phyloP scores from a whole-genome alignment of 1,140 invertebrate genomes.

The Pseudomyrmex flavicornis region DNA sequence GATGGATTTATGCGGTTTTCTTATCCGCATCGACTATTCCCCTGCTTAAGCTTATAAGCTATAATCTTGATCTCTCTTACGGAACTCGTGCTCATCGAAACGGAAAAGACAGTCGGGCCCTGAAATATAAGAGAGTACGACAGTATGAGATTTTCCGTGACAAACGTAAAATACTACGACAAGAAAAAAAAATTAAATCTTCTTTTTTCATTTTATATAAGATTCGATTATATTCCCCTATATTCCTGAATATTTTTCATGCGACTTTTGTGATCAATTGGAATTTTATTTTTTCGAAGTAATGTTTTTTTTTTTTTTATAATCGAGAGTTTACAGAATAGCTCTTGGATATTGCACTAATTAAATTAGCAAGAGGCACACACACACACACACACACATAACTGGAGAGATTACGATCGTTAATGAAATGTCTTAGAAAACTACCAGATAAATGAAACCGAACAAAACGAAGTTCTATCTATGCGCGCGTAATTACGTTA shows the following conservation, averaged over 20 bases:
- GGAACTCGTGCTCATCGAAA: slow-evolving; percentile 36
- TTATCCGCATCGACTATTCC: slow-evolving; percentile 49
- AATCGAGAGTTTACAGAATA: too few relatives aligned
- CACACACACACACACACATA: too few relatives aligned
- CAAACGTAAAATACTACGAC: background rate
- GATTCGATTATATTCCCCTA: too few relatives aligned
- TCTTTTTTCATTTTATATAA: background rate
- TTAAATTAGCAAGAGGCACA: background rate
- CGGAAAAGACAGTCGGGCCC: background rate
- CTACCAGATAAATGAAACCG: background rate
- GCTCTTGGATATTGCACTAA: background rate
- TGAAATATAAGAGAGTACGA: background rate
- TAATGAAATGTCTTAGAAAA: background rate
- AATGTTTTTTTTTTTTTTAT: too few relatives aligned
- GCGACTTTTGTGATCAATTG: background rate
- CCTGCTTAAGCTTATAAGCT: slow-evolving; percentile 54
- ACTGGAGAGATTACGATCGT: background rate
- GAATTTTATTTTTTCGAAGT: background rate
- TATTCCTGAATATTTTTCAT: background rate
- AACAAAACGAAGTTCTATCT: slow-evolving; percentile 5
- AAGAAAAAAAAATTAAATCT: background rate
- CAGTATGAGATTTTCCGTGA: background rate
- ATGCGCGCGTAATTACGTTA: slow-evolving; percentile 59
- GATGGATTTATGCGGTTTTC: slow-evolving; percentile 54
- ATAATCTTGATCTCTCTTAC: slow-evolving; percentile 25